These are phyloP conservation scores for Stegana nigrithorax DNA, from an alignment of 2,888 invertebrate species.

Conservation along the genomic window DNA sequence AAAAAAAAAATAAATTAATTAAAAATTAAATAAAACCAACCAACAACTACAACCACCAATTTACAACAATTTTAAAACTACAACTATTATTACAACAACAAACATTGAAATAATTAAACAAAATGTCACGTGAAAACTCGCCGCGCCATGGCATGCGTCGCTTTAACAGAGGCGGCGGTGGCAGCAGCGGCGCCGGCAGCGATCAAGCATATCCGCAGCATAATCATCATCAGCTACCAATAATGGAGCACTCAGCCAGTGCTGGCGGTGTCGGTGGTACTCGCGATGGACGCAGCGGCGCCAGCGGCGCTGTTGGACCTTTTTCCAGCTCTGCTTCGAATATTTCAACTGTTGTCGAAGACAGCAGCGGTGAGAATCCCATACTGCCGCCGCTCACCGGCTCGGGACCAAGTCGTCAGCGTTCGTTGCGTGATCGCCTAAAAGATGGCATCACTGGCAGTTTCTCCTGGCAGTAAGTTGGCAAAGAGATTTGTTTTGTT, in stretches of 20 bases:
- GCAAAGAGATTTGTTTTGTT: no score
- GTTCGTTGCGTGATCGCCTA: constrained; percentile 82
- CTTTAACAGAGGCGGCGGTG: constrained; percentile 45
- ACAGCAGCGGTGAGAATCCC: constrained; percentile 58
- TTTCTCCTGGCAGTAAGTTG: constrained; percentile 85
- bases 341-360: constrained; percentile 56
- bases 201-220: constrained; percentile 31
- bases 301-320: constrained; percentile 39
- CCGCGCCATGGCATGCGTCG: constrained; percentile 65
- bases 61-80: constrained; percentile 17
- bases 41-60: constrained; percentile 19
- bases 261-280: constrained; percentile 21
- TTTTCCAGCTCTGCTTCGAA: constrained; percentile 64
- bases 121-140: constrained; percentile 68
- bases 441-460: constrained; percentile 84
- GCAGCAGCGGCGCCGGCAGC: constrained; percentile 31
- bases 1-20: constrained; percentile 21
- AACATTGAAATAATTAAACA: constrained; percentile 24
- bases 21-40: not conserved
- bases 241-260: constrained; percentile 52
- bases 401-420: constrained; percentile 76
- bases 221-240: constrained; percentile 52
- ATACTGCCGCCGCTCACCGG: constrained; percentile 65
- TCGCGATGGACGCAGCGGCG: not conserved
- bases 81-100: constrained; percentile 4